Evolutionary conservation across 2,113 vertebrate species (phyloP).

Genomic region (Dasyornis broadbenti): DNA sequence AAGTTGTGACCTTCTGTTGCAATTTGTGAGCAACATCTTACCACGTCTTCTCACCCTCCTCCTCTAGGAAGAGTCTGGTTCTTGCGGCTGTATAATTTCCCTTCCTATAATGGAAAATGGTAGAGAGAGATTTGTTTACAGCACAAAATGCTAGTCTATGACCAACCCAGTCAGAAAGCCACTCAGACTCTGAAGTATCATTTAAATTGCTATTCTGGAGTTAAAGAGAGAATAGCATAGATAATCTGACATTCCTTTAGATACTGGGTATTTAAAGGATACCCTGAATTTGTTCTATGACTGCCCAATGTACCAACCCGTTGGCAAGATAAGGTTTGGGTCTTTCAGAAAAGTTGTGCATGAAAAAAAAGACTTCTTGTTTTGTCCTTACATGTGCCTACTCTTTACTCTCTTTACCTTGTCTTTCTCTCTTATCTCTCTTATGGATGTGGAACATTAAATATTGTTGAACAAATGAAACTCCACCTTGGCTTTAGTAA

Average conservation of each 20-base stretch:
- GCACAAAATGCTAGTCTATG: neutral
- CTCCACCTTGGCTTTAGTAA: neutral
- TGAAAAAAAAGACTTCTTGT: neutral
- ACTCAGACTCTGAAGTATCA: neutral
- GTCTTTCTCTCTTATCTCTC: too few species aligned
- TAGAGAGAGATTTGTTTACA: neutral
- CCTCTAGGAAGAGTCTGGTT: neutral
- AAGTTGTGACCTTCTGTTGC: neutral
- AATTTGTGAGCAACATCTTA: neutral
- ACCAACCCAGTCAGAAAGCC: neutral
- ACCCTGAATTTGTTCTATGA: neutral
- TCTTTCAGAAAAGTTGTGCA: neutral
- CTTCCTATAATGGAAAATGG: neutral
- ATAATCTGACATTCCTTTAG: neutral
- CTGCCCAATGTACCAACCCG: neutral
- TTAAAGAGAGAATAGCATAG: neutral
- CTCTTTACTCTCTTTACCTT: neutral
- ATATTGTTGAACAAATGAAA: neutral
- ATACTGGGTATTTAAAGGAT: neutral
- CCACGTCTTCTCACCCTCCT: rapidly evolving
- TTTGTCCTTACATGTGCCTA: neutral
- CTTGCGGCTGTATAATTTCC: neutral
- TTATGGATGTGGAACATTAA: neutral
- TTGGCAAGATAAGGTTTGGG: rapidly evolving
- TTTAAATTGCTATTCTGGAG: neutral